Percentiles rank a stretch among this genome's conserved stretches.
Evolutionary conservation across 2,888 invertebrate species (phyloP).

Genomic region (Ceraclea dissimilis): DNA sequence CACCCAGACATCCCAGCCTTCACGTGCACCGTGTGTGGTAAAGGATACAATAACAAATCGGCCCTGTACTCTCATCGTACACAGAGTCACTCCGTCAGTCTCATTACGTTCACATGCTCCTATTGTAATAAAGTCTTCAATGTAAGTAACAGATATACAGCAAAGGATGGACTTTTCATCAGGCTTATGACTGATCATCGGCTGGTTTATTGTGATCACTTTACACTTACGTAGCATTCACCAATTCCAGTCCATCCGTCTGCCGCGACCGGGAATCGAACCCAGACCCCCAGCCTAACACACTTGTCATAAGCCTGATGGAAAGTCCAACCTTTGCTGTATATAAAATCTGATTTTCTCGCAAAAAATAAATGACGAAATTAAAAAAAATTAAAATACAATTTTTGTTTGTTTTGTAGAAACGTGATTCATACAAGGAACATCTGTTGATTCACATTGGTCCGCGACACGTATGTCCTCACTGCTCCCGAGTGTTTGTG

Average conservation of each 20-base stretch:
- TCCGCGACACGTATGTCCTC: conserved; percentile 51
- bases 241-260: too few species aligned
- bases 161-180: too few species aligned
- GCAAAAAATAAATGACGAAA: too few species aligned
- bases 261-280: too few species aligned
- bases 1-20: conserved; percentile 48
- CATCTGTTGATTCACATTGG: conserved; percentile 52
- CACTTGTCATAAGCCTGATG: too few species aligned
- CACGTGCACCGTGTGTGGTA: conserved; percentile 45
- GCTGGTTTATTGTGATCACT: too few species aligned
- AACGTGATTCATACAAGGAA: conserved; percentile 51
- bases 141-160: conserved; percentile 39
- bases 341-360: too few species aligned
- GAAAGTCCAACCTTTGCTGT: too few species aligned
- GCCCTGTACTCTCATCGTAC: conserved; percentile 49
- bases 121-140: conserved; percentile 46
- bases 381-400: neutral
- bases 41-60: conserved; percentile 51
- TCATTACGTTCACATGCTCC: conserved; percentile 37
- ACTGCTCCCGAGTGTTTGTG: conserved; percentile 53
- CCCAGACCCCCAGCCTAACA: too few species aligned
- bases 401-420: too few species aligned
- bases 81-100: conserved; percentile 40
- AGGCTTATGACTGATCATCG: too few species aligned
- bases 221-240: too few species aligned